Evolutionary conservation across 2,797 vertebrate genomes (phyloP).

Genomic region (Cetoscarus ocellatus): DNA sequence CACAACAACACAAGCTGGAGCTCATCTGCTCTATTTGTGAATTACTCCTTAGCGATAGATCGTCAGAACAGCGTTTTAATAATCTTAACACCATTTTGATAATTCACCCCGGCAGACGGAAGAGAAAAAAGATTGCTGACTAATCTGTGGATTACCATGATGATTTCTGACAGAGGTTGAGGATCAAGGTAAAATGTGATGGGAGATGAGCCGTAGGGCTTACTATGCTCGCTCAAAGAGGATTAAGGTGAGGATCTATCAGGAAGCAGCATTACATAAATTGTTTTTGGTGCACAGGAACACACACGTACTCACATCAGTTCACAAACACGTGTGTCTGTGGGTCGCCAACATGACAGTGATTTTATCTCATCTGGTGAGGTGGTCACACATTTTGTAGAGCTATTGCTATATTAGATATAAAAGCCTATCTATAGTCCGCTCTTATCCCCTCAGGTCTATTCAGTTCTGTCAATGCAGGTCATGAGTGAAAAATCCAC

Average conservation of each 20-base stretch:
- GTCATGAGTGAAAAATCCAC: background rate
- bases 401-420: conserved; percentile 11
- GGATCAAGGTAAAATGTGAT: conserved; percentile 78
- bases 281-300: conserved; percentile 65
- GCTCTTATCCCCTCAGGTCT: background rate
- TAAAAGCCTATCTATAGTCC: background rate
- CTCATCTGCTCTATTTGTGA: conserved; percentile 68
- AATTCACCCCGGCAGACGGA: conserved; percentile 59
- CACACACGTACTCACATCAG: conserved; percentile 4
- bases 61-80: conserved; percentile 59
- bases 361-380: conserved; percentile 18
- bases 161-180: conserved; percentile 81
- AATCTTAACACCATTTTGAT: conserved; percentile 68
- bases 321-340: conserved; percentile 6
- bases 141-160: conserved; percentile 81
- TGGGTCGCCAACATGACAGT: conserved; percentile 21
- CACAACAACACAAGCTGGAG: conserved; percentile 20
- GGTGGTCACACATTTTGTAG: conserved; percentile 27
- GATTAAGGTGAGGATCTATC: conserved; percentile 82
- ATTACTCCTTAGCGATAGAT: conserved; percentile 58
- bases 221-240: conserved; percentile 73
- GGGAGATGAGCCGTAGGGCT: conserved; percentile 76
- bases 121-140: conserved; percentile 67
- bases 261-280: conserved; percentile 73
- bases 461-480: conserved; percentile 23